Base-by-base conservation (phyloP, 2,797 vertebrate genomes). In the Neopelma chrysocephalum region DNA sequence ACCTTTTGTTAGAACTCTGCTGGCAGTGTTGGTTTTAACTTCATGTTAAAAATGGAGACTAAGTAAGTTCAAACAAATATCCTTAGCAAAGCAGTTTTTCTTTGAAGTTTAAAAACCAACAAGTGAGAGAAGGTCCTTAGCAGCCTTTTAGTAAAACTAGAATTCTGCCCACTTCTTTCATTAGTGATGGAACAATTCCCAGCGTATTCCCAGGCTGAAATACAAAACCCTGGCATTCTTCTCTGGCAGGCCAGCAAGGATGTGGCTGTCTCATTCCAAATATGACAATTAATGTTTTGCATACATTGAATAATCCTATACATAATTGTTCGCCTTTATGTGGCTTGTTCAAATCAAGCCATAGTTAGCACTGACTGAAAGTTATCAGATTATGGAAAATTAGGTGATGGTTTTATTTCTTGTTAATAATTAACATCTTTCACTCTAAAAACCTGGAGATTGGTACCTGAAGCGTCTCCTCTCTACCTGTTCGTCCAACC, bases 91-190 rank as follows among this genome's bases (percentile, higher is more conserved):
- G 77, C 47, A 72, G 18, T 12, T 93, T 84, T 40, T 77, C 95
- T 93, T 95, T 91, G 61, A 95, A 89, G 87, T 93, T 92, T 66
- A 82, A 93, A 97, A 94, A 94, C 53, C 69, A 91, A 36, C 31
- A 61, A 75, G 65, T 76, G 36, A 29, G 45, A 94, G 53, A 94
- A 95, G 75, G 84, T 76, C 71, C 72, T 95, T 47, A 86, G 83
- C 72, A 93, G 53, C 45, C 69, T 90, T 93, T 93, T 84, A 93
- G 87, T 70, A 82, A 83, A 93, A 84, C 71, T 75, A 95, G 83
- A 96, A 94, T 79, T 40, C 83, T 89, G 72, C 45, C 62, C 61
- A 14, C 51, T 93, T 62, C 66, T 66, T 92, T 94, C 73, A 82
- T 93, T 62, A 94, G 79, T 29, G 38, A 93, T 51, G 65, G 84